Evolutionary conservation across 2,888 invertebrate species (phyloP), one percentile per base, ranked within the genome.

Genomic region (Glomeris marginata): DNA sequence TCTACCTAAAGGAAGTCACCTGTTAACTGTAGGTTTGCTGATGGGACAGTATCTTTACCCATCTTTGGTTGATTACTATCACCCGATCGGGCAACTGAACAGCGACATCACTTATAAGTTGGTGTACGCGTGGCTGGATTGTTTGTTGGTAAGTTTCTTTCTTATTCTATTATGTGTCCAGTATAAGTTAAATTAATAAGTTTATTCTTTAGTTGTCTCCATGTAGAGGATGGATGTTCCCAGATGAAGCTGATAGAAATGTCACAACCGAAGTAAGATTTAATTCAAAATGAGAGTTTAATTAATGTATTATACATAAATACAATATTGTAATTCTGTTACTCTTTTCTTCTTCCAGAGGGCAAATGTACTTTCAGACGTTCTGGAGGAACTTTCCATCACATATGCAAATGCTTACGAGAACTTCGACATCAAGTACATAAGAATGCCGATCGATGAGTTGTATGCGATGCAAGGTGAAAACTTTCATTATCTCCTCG

Each of bases 111-210:
- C 62, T n/a, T 72, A 72, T 54, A 58, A 63, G 36, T 61, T 69
- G 47, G 55, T 71, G 48, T 73, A 72, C 56, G 61, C 65, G 16
- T 73, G 68, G 64, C 66, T 71, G 50, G 66, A 65, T 49, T 72
- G 72, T 54, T 62, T 72, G 61, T 62, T 70, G 60, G 46, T 49
- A 49, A 49, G 10, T 15, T n/a, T 11, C 3, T 13, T 38, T 16
- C 18, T 38, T 36, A 11, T 11, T 36, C 36, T 36, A 11, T 36
- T 11, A 13, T 36, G 11, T 36, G 11, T 11, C 11, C 36, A 13
- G 36, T n/a, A n/a, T n/a, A n/a, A n/a, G 13, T 36, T 36, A 36
- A 11, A 36, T 36, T 11, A 36, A 36, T 36, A 36, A 36, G 11
- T 36, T 36, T 13, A 13, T 13, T 11, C 36, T 11, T 36, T n/a